A percentile compares a stretch with the other conserved stretches of the same genome.
phyloP scores from a whole-genome alignment of 2,888 invertebrate species.

The Tenodera sinensis region DNA sequence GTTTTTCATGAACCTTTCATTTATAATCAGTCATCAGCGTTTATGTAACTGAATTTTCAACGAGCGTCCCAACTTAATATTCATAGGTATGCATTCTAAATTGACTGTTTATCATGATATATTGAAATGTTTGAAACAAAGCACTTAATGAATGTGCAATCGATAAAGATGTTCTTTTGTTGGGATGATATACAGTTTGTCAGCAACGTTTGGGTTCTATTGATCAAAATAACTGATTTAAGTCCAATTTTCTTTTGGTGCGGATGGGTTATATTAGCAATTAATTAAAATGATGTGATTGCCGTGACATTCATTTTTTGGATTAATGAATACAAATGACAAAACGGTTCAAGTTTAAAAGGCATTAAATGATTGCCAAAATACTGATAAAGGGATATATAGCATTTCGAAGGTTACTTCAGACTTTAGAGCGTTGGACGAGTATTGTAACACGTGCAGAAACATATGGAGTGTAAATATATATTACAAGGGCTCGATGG shows the following conservation, averaged over 20 bases:
- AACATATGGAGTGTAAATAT: too few relatives aligned
- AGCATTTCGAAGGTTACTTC: too few relatives aligned
- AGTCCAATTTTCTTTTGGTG: background rate
- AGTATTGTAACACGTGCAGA: too few relatives aligned
- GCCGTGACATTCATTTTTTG: background rate
- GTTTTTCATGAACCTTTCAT: background rate
- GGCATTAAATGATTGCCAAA: too few relatives aligned
- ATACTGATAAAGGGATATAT: too few relatives aligned
- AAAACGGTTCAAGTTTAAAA: too few relatives aligned
- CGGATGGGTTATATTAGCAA: background rate
- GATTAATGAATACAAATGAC: too few relatives aligned
- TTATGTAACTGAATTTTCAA: background rate
- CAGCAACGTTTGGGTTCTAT: background rate
- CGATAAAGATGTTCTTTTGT: background rate
- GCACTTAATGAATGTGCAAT: background rate
- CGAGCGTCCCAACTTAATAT: background rate
- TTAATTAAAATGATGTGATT: background rate
- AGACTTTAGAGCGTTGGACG: too few relatives aligned
- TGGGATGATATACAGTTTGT: background rate
- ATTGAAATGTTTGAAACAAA: background rate
- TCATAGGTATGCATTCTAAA: background rate
- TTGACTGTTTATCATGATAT: background rate
- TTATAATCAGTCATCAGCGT: background rate
- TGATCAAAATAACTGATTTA: background rate
- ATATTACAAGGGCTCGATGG: too few relatives aligned